A percentile compares a stretch with the other conserved stretches of the same genome.
Conservation (phyloP, 2,888 invertebrate genomes). For the Oxytorus armatus region DNA sequence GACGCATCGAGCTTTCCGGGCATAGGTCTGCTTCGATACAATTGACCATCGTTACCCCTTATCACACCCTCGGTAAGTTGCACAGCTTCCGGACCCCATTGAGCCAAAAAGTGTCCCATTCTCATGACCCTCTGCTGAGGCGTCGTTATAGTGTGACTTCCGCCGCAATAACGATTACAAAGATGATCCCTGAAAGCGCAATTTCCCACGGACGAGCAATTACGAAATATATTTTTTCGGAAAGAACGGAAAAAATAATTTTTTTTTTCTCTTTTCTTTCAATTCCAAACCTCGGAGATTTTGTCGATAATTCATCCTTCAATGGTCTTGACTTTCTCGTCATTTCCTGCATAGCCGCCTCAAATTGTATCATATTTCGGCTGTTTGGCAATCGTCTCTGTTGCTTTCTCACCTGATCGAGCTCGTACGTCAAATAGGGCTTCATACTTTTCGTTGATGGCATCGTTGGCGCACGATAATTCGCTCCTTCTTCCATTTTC, state of each 20-base stretch:
- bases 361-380: conserved; percentile 84
- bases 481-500: conserved; percentile 86
- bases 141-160: conserved; percentile 90
- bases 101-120: conserved; percentile 88
- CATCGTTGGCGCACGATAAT: conserved; percentile 85
- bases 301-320: conserved; percentile 68
- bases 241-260: no score
- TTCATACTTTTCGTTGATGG: conserved; percentile 88
- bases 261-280: background rate
- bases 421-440: conserved; percentile 90
- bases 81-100: conserved; percentile 88
- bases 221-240: no score
- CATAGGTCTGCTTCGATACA: conserved; percentile 73
- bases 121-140: conserved; percentile 90
- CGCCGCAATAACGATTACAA: conserved; percentile 92
- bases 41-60: conserved; percentile 81
- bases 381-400: conserved; percentile 83
- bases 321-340: conserved; percentile 74
- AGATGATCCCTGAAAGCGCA: conserved; percentile 83
- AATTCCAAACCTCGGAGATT: conserved; percentile 70
- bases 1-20: conserved; percentile 44
- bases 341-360: conserved; percentile 81
- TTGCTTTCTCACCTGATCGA: conserved; percentile 86
- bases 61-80: conserved; percentile 86
- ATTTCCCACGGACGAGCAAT: background rate